Base-by-base conservation (phyloP, 2,113 vertebrate species). In the Ceyx cyanopectus region DNA sequence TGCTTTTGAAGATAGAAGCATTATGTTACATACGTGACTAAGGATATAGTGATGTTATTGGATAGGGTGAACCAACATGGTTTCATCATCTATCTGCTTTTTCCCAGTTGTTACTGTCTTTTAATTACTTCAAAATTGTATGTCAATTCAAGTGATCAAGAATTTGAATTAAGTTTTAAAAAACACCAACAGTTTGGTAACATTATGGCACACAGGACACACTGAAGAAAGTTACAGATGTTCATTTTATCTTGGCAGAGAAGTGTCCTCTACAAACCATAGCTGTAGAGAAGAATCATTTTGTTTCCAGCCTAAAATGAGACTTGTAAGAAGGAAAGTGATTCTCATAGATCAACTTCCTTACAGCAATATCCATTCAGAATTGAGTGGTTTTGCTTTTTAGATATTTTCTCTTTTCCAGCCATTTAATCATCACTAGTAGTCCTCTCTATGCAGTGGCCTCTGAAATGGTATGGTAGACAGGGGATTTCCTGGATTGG, bases 121-220 rank as follows among this genome's bases (percentile, higher is more conserved):
- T 75, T 43, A 62, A 26, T 41, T 67, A 10, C 4, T 89, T 74
- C 19, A 12, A 46, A 19, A 6, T 51, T 78, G 37, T 62, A 77
- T n/a, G 21, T 1, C 17, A 77, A 22, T 29, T 63, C 22, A 51
- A 60, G 9, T 23, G 8, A 77, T n/a, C 1, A 16, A 54, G 20
- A 83, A 50, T 54, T 34, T 41, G 4, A 88, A 60, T 26, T 27
- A 30, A 14, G 3, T 62, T 46, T 43, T 8, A 54, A 78, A 54
- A 51, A 57, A 0, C 6, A 53, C 1, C 2, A 57, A 24, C 5
- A 0, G 1, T 32, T 32, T 30, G 3, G 2, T 20, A 51, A 5
- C 3, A 32, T 37, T 74, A 41, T 14, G 12, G 43, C 7, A 66
- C 19, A 23, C 4, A 30, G 5, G 3, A 19, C 6, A 69, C 5